Evolutionary conservation across 2,888 invertebrate genomes (phyloP).

Genomic region (Coleophora flavipennella): DNA sequence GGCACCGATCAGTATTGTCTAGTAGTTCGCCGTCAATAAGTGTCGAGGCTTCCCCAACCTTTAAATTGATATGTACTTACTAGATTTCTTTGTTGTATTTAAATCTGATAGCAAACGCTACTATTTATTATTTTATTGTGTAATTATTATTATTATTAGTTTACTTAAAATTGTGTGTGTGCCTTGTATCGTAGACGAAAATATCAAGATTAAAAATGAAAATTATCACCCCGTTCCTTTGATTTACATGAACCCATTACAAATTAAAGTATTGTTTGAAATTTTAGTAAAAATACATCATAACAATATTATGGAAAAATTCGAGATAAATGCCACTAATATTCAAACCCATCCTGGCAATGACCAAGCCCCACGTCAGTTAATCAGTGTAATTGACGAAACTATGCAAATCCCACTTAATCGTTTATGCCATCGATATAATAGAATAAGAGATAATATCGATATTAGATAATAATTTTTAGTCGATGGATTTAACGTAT

Average conservation of each 20-base stretch:
- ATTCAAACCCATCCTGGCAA: no score
- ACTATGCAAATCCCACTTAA: no score
- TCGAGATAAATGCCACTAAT: no score
- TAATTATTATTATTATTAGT: slow-evolving; percentile 58
- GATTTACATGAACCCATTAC: slow-evolving; percentile 17
- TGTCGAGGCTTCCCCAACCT: slow-evolving; percentile 32
- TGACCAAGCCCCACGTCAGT: no score
- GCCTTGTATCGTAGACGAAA: slow-evolving; percentile 79
- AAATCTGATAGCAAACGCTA: slow-evolving; percentile 54
- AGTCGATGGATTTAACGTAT: no score
- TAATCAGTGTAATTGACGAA: no score
- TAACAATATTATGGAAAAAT: no score
- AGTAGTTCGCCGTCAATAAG: slow-evolving; percentile 2
- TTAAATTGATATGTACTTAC: slow-evolving; percentile 29
- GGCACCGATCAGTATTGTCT: slow-evolving; percentile 29
- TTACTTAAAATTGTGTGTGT: slow-evolving; percentile 77
- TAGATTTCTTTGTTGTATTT: slow-evolving; percentile 44
- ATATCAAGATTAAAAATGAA: slow-evolving; percentile 75
- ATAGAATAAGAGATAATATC: no score
- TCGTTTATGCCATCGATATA: no score
- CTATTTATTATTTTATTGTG: slow-evolving; percentile 54
- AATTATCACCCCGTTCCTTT: slow-evolving; percentile 61
- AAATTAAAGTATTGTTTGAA: no score
- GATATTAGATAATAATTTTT: no score
- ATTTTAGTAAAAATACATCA: no score